These are phyloP conservation scores for Mirounga angustirostris DNA, from an alignment of 2,113 vertebrate species.

Conservation along the genomic window DNA sequence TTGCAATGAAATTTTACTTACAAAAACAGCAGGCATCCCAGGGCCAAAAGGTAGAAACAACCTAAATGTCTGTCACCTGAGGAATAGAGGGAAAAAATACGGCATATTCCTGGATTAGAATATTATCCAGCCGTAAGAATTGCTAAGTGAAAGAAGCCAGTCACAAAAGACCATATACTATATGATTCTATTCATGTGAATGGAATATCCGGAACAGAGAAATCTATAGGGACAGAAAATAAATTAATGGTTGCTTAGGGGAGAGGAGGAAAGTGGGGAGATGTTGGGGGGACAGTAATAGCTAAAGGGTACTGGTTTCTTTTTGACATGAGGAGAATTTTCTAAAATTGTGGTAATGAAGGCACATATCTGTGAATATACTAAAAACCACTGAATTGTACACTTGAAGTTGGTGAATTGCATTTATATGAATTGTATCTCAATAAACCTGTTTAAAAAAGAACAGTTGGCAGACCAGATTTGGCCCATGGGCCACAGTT, in stretches of 20 bases:
- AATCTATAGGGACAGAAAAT: neutral
- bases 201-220: neutral
- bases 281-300: neutral
- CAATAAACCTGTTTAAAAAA: neutral
- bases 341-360: neutral
- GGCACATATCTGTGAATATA: neutral
- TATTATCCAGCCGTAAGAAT: neutral
- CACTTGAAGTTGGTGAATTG: neutral
- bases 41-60: neutral
- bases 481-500: neutral
- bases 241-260: neutral
- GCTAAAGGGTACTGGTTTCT: neutral
- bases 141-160: neutral
- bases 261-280: neutral
- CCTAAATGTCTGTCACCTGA: neutral
- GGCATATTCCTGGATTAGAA: neutral
- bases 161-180: neutral
- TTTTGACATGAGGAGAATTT: neutral
- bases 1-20: neutral
- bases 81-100: neutral
- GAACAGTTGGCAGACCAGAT: neutral
- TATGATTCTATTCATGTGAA: neutral
- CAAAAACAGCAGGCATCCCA: neutral
- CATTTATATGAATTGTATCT: neutral
- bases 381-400: neutral